phyloP scores from a whole-genome alignment of 2,888 invertebrate genomes.

The Sminthurinus aureus region DNA sequence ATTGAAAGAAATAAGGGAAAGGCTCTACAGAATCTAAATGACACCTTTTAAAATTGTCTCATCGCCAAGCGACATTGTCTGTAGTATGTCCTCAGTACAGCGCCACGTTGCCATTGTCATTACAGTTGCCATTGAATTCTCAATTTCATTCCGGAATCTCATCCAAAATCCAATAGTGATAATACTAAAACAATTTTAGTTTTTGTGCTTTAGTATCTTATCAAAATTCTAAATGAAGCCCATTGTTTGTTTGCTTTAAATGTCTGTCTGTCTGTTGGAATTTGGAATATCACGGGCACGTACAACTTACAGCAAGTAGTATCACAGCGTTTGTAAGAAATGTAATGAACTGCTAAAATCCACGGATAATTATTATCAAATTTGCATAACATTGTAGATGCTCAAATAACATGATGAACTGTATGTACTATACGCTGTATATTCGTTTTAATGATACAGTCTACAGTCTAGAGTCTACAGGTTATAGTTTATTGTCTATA shows the following conservation, averaged over 20 bases:
- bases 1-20: conserved; percentile 5
- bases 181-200: neutral
- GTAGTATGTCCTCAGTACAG: neutral
- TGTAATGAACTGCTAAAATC: neutral
- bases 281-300: too few species aligned
- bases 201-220: neutral
- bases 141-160: neutral
- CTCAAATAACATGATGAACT: neutral
- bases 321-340: neutral
- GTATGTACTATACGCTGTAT: neutral
- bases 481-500: too few species aligned
- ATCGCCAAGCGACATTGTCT: too few species aligned
- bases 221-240: too few species aligned
- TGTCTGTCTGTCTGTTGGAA: too few species aligned
- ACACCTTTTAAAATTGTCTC: neutral
- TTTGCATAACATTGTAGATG: neutral
- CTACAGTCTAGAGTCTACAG: neutral
- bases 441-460: neutral
- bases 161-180: neutral
- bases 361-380: neutral
- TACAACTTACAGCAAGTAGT: neutral
- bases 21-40: neutral
- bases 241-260: too few species aligned
- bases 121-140: neutral
- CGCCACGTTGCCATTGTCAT: neutral